A percentile compares a stretch with the other conserved stretches of the same genome.
Conservation (phyloP, 2,797 vertebrate species). For the Hylomyscus alleni region DNA sequence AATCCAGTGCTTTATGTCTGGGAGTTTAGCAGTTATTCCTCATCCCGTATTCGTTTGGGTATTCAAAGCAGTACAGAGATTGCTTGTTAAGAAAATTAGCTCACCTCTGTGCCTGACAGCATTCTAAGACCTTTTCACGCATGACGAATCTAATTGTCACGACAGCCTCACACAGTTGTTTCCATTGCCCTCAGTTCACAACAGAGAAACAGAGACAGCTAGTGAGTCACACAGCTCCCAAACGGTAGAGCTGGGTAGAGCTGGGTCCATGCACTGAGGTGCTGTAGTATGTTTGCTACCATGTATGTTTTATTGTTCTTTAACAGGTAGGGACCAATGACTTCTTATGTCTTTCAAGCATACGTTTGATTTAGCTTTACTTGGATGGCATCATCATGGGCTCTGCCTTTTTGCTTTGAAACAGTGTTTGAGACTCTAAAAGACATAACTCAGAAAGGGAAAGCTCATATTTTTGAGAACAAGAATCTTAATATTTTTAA, state of each 20-base stretch:
- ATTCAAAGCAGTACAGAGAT: not conserved
- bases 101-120: not conserved
- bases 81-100: not conserved
- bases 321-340: rapidly evolving
- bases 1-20: not conserved
- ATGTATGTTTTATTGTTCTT: not conserved
- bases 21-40: not conserved
- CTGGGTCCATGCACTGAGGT: too few species aligned
- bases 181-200: not conserved
- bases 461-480: slow-evolving; percentile 3
- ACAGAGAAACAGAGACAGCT: not conserved
- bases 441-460: not conserved
- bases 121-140: not conserved
- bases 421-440: not conserved
- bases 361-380: not conserved
- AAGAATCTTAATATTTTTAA: not conserved
- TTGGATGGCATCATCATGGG: not conserved
- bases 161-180: not conserved
- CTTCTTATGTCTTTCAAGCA: not conserved
- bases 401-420: not conserved
- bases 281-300: rapidly evolving
- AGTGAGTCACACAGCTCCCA: not conserved
- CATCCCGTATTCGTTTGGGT: not conserved
- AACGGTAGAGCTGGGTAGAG: not conserved
- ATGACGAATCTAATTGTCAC: not conserved